Conservation (phyloP, 2,113 vertebrate genomes). For the Oxyura jamaicensis region DNA sequence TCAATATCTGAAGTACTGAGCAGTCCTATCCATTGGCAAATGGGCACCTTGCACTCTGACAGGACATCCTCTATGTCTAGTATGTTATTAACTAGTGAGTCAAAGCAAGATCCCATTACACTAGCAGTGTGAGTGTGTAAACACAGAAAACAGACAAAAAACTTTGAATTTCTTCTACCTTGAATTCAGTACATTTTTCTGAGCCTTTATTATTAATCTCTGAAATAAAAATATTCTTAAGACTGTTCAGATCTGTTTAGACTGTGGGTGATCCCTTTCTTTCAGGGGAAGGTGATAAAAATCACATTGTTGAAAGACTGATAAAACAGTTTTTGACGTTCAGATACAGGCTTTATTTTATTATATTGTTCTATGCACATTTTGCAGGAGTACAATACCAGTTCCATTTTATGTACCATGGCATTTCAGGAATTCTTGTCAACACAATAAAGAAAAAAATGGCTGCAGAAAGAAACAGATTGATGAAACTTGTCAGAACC, state of each 20-base stretch:
- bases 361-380: not conserved
- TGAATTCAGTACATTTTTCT: not conserved
- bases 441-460: not conserved
- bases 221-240: not conserved
- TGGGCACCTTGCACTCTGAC: not conserved
- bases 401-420: not conserved
- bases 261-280: not conserved
- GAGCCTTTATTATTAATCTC: not conserved
- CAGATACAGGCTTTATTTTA: not conserved
- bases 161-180: not conserved
- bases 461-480: not conserved
- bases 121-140: not conserved
- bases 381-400: not conserved
- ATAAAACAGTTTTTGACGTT: not conserved
- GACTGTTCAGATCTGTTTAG: not conserved
- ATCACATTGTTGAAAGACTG: not conserved
- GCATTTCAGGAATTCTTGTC: not conserved
- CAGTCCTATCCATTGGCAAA: not conserved
- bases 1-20: not conserved
- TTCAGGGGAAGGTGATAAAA: not conserved
- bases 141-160: not conserved
- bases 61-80: not conserved
- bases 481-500: not conserved
- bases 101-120: not conserved
- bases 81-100: not conserved